phyloP scores from a whole-genome alignment of 2,888 invertebrate species.

The Xanthorhoe spadicearia region DNA sequence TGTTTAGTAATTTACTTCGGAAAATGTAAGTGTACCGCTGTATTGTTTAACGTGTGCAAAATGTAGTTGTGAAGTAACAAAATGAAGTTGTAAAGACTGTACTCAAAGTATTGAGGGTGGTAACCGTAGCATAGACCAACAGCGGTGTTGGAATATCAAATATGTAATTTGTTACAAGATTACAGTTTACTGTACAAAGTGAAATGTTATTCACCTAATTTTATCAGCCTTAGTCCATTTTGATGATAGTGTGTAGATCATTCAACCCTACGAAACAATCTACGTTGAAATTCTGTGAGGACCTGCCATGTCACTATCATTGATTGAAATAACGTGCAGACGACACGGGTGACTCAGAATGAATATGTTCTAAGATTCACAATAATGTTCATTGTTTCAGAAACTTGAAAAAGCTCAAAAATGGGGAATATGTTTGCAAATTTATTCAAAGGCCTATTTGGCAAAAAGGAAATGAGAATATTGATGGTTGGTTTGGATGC shows the following conservation, averaged over 20 bases:
- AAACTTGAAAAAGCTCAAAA: conserved; percentile 84
- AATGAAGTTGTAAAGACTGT: conserved; percentile 37
- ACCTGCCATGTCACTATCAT: conserved; percentile 84
- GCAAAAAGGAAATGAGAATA: conserved; percentile 99
- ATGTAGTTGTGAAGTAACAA: conserved; percentile 7
- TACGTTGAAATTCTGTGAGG: conserved; percentile 58
- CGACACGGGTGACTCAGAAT: conserved; percentile 78
- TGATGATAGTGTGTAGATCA: conserved; percentile 10
- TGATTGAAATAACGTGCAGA: conserved; percentile 77
- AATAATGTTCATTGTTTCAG: conserved; percentile 73
- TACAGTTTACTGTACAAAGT: conserved; percentile 24
- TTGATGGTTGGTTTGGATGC: conserved; percentile 99
- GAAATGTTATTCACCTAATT: conserved; percentile 12
- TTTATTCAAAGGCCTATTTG: conserved; percentile 99
- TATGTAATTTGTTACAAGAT: conserved; percentile 36
- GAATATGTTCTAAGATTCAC: conserved; percentile 54
- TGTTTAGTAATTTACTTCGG: conserved; percentile 82
- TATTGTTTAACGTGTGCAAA: conserved; percentile 13
- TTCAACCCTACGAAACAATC: conserved; percentile 44
- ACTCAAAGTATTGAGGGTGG: conserved; percentile 73
- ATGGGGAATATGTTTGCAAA: conserved; percentile 99
- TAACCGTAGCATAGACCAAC: conserved; percentile 82
- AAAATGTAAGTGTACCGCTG: conserved; percentile 77
- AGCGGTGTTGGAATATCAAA: conserved; percentile 80
- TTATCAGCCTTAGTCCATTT: conserved; percentile 1